Percentiles rank a stretch among this genome's conserved stretches.
Conservation (phyloP, 2,888 invertebrate species). For the Celastrina argiolus region DNA sequence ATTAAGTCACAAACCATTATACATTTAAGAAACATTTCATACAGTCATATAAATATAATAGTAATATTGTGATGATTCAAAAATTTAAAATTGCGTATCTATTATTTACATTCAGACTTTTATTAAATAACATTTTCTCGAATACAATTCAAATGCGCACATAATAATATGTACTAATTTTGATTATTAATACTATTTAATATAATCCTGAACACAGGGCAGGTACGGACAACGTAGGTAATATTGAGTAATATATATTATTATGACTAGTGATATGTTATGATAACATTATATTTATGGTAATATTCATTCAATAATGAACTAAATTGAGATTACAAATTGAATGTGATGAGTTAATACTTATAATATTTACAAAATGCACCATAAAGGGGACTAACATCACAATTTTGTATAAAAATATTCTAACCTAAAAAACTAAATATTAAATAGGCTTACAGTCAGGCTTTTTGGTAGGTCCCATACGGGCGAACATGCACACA, state of each 20-base stretch:
- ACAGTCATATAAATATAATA: conserved; percentile 23
- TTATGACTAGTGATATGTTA: conserved; percentile 77
- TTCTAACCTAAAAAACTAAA: conserved; percentile 44
- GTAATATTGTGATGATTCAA: conserved; percentile 53
- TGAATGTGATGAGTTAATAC: conserved; percentile 36
- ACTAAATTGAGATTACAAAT: conserved; percentile 37
- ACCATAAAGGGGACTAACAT: conserved; percentile 50
- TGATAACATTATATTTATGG: conserved; percentile 67
- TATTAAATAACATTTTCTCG: conserved; percentile 36
- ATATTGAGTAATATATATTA: conserved; percentile 50
- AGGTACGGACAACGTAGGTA: conserved; percentile 67
- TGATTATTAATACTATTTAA: conserved; percentile 23
- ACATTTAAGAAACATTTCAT: conserved; percentile 33
- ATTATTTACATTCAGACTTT: conserved; percentile 69
- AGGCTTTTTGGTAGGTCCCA: conserved; percentile 70
- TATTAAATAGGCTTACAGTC: conserved; percentile 43
- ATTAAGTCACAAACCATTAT: neutral
- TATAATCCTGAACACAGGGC: conserved; percentile 70
- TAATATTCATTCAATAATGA: conserved; percentile 45
- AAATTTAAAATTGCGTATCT: conserved; percentile 31
- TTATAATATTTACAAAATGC: conserved; percentile 51
- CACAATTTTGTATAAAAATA: conserved; percentile 40
- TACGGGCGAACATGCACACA: conserved; percentile 44
- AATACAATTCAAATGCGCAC: conserved; percentile 27
- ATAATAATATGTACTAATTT: conserved; percentile 17